Evolutionary conservation across 2,888 invertebrate species (phyloP), one percentile per base, ranked within the genome.

Genomic region (Agonopterix alstromeriana): DNA sequence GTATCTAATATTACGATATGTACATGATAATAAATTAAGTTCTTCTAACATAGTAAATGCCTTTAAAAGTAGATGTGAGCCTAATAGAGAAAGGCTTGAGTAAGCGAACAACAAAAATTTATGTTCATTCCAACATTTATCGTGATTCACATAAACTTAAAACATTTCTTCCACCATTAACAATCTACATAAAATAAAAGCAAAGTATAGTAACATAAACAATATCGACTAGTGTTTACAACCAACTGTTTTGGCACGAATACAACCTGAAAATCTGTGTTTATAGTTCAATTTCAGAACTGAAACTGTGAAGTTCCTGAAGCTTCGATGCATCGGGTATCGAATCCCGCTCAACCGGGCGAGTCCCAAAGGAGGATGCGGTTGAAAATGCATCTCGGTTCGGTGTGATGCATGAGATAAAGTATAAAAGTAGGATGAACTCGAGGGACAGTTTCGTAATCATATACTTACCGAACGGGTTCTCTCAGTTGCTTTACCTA

Each of bases 401-500:
- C 57, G 45, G 50, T 65, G 67, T 76, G 80, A 77, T 81, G 77
- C 76, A 83, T 82, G 73, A 60, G 76, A 71, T 73, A 74, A 72
- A 48, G 44, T 74, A 76, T 72, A 77, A 79, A 77, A 79, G 78
- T 70, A 59, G 68, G 67, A 70, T 73, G 55, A 56, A 55, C 81
- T 65, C 76, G 43, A 38, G 78, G 71, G 83, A 75, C 61, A 59
- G 56, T 54, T 52, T 65, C 56, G 70, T 82, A 80, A 82, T 83
- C 79, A 80, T 74, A 69, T 72, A 70, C 73, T 70, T 72, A 46
- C 38, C 38, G 38, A 27, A 27, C 27, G 27, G 27, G 27, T 27
- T 27, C 27, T 27, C 27, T 27, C 7, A 27, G 27, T 27, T 27
- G 27, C 27, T 1, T 27, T 27, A 27, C 5, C 27, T 27, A 27